Evolutionary conservation across 2,113 vertebrate species (phyloP).

Genomic region (Cyprinodon variegatus): DNA sequence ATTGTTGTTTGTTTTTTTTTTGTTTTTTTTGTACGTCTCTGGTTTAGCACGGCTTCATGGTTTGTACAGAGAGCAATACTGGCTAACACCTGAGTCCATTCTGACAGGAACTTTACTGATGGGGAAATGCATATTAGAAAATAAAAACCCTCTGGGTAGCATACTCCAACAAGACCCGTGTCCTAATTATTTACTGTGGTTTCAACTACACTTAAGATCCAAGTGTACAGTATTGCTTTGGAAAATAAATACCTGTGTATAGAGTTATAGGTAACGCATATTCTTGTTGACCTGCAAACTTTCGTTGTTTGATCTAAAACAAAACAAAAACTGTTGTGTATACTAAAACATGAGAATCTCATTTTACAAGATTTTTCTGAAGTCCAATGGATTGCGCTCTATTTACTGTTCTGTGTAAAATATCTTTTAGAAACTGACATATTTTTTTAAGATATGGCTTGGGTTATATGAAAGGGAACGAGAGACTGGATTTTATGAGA

Average conservation of each 20-base stretch:
- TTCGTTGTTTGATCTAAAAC: constrained; percentile 63
- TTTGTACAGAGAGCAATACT: constrained; percentile 74
- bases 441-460: constrained; percentile 83
- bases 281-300: constrained; percentile 60
- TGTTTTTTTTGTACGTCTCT: constrained; percentile 60
- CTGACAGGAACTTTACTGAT: constrained; percentile 62
- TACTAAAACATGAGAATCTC: constrained; percentile 69
- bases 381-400: constrained; percentile 72
- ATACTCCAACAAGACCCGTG: constrained; percentile 65
- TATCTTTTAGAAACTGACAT: constrained; percentile 83
- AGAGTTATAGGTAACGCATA: constrained; percentile 67
- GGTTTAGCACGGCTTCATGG: constrained; percentile 54
- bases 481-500: constrained; percentile 80
- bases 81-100: constrained; percentile 49
- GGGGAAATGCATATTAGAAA: constrained; percentile 63
- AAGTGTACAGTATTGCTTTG: constrained; percentile 71
- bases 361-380: constrained; percentile 71
- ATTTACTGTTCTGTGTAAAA: constrained; percentile 81
- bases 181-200: constrained; percentile 69
- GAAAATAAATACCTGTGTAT: constrained; percentile 71
- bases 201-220: constrained; percentile 54
- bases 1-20: constrained; percentile 34
- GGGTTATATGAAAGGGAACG: constrained; percentile 81
- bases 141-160: constrained; percentile 71
- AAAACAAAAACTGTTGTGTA: constrained; percentile 63